Conservation (phyloP, 2,888 invertebrate genomes). For the Rotaria socialis region DNA sequence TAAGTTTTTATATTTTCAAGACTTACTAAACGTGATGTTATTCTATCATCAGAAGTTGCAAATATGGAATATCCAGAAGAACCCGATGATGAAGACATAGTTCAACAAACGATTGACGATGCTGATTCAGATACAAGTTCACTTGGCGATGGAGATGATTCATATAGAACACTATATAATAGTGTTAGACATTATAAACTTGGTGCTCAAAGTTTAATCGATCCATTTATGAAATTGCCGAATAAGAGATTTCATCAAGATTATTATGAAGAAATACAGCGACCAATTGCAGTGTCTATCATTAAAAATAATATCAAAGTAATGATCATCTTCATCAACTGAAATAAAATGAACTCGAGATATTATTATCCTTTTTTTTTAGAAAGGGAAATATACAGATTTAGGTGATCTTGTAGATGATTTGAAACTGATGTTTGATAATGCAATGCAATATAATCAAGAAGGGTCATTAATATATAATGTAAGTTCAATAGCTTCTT, state of each 20-base stretch:
- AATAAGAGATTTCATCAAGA: conserved; percentile 82
- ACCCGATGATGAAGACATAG: not conserved
- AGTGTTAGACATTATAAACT: conserved; percentile 63
- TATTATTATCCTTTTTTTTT: not conserved
- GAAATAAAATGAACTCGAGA: no score
- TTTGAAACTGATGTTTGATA: conserved; percentile 45
- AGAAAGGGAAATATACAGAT: conserved; percentile 32
- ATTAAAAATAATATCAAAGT: conserved; percentile 65
- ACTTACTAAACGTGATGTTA: conserved; percentile 18
- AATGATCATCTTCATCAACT: not conserved
- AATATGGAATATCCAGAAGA: conserved; percentile 12
- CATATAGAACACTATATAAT: not conserved
- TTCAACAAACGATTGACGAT: not conserved
- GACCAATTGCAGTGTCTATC: conserved; percentile 86
- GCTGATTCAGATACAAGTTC: conserved; percentile 22
- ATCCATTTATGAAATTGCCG: conserved; percentile 87
- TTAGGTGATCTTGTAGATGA: conserved; percentile 38
- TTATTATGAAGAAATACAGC: conserved; percentile 92
- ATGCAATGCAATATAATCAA: conserved; percentile 46
- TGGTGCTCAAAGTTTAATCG: conserved; percentile 74
- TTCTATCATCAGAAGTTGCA: not conserved
- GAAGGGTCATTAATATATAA: conserved; percentile 41
- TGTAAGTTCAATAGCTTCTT: not conserved
- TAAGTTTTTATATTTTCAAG: not conserved
- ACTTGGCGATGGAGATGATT: conserved; percentile 14